Evolutionary conservation across 2,113 vertebrate species (phyloP), one percentile per base, ranked within the genome.

Genomic region (Halichoeres trimaculatus): DNA sequence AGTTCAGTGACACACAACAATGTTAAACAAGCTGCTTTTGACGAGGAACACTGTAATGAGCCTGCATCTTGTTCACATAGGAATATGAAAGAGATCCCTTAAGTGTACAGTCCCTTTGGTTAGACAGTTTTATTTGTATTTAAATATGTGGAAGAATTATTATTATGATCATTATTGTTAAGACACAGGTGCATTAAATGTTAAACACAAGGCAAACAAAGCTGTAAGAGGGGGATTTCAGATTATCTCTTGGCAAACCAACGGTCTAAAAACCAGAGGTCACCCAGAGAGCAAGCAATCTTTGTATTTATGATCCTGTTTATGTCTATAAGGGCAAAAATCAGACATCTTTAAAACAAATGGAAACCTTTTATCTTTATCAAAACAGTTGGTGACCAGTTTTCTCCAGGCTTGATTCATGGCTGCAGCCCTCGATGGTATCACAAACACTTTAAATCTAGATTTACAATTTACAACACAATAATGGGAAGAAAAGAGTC

Each of bases 11-110:
- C 52, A 84, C 23, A 34, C 35, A 60, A 20, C 13, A 24, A 73
- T 64, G 59, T 62, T 52, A 67, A 45, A 76, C 38, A 77, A 77
- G 65, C 40, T 56, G 35, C 10, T 34, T 78, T 47, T 56, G 22
- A 68, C 13, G 23, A 19, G 19, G 8, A 69, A 60, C n/a, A 0
- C 16, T 22, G 19, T 23, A 16, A n/a, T 55, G 30, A 45, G 50
- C 57, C 66, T 36, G 23, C 59, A 50, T 38, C 20, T 61, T 67
- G 24, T 34, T 69, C 54, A 68, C 65, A 55, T 51, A 58, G 13
- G 22, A 57, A 67, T 36, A 23, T 20, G 22, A 45, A 45, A 45
- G 17, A 65, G 30, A 41, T 20, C 14, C 5, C 9, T 8, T 4
- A 2, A 3, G 51, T 55, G 7, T 5, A 4, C 22, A 45, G 4